Conservation (phyloP, 2,113 vertebrate genomes). For the Zosterops pallidus region DNA sequence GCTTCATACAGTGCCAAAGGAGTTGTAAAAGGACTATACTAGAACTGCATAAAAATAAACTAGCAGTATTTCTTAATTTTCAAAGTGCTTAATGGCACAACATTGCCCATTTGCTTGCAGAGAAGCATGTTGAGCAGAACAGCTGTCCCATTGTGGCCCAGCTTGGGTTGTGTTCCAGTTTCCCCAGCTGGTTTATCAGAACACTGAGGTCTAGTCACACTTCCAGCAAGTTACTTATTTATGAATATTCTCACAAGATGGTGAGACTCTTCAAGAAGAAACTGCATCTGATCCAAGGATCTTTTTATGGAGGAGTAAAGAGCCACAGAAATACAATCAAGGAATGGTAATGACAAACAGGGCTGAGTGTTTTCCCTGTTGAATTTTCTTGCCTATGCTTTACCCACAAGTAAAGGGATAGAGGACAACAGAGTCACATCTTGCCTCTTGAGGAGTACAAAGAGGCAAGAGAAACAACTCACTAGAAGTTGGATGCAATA, state of each 20-base stretch:
- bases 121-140: not conserved
- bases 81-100: not conserved
- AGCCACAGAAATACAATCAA: not conserved
- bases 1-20: not conserved
- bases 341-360: not conserved
- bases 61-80: not conserved
- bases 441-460: not conserved
- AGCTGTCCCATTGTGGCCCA: not conserved
- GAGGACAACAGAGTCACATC: not conserved
- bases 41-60: not conserved
- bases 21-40: not conserved
- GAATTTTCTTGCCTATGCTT: not conserved
- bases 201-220: not conserved
- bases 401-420: not conserved
- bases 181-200: not conserved
- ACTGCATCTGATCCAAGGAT: not conserved
- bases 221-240: not conserved
- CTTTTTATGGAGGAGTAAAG: not conserved
- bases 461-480: not conserved
- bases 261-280: not conserved
- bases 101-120: not conserved
- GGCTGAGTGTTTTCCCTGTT: not conserved
- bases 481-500: not conserved
- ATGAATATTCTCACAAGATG: not conserved
- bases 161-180: not conserved